Evolutionary conservation across 2,888 invertebrate genomes (phyloP).

Genomic region (Lutraria lutraria): DNA sequence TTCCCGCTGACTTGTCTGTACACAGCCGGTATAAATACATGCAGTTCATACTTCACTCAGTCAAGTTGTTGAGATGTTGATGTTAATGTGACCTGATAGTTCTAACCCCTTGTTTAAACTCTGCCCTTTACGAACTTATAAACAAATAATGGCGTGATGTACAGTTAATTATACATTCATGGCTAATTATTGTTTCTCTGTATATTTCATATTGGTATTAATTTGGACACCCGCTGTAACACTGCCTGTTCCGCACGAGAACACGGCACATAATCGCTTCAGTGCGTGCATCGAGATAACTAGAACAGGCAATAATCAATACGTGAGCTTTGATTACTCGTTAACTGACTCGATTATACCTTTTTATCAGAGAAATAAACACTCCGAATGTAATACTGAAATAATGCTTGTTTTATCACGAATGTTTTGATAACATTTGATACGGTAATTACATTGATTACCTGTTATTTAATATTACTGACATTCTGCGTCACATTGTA

Average conservation of each 20-base stretch:
- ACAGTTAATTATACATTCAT: background rate
- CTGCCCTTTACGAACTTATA: background rate
- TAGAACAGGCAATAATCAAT: background rate
- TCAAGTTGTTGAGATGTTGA: background rate
- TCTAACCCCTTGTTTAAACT: background rate
- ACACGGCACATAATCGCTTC: background rate
- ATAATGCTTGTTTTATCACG: background rate
- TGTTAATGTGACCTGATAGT: background rate
- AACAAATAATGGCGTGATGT: background rate
- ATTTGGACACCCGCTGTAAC: background rate
- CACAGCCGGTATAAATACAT: no score
- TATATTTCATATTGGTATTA: background rate
- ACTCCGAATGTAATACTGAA: background rate
- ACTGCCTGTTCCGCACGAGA: background rate
- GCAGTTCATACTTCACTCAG: no score
- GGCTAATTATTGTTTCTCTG: background rate
- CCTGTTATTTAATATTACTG: background rate
- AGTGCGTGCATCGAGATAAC: background rate
- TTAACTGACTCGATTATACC: background rate
- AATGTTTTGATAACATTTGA: background rate
- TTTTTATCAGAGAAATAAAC: background rate
- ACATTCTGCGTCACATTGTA: no score
- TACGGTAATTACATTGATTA: background rate
- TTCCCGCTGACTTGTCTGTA: no score
- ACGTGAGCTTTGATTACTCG: background rate